Percentiles rank a stretch among this genome's conserved stretches.
Conservation (phyloP, 2,113 vertebrate species). For the Peucedramus taeniatus region DNA sequence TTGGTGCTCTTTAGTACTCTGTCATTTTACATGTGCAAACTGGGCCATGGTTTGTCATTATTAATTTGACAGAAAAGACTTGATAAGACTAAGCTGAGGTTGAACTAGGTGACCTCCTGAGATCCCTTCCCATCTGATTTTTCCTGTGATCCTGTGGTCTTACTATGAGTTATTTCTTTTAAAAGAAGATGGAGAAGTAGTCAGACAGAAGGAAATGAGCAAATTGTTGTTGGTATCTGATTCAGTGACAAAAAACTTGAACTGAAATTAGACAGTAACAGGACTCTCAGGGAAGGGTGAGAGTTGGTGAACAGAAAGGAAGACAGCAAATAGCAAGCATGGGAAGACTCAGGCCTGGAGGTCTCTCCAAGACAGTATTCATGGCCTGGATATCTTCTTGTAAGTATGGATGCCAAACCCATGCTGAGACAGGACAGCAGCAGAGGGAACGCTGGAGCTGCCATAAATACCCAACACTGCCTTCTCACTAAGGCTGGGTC, state of each 20-base stretch:
- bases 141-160: not conserved
- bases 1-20: not conserved
- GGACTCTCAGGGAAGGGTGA: not conserved
- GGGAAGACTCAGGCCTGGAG: not conserved
- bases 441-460: not conserved
- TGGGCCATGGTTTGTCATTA: not conserved
- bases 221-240: not conserved
- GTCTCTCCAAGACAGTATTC: not conserved
- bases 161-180: not conserved
- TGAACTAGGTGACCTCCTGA: not conserved
- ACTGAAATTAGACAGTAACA: not conserved
- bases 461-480: not conserved
- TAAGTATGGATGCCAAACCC: not conserved
- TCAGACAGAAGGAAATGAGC: not conserved
- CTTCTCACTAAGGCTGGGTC: not conserved
- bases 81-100: not conserved
- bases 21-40: not conserved
- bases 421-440: accelerated
- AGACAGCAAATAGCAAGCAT: not conserved
- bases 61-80: not conserved
- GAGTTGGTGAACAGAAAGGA: not conserved
- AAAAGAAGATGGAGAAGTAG: not conserved
- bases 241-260: not conserved
- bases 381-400: not conserved
- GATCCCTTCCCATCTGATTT: not conserved